Evolutionary conservation across 2,888 invertebrate genomes (phyloP).

Genomic region (Drosophila putrida): DNA sequence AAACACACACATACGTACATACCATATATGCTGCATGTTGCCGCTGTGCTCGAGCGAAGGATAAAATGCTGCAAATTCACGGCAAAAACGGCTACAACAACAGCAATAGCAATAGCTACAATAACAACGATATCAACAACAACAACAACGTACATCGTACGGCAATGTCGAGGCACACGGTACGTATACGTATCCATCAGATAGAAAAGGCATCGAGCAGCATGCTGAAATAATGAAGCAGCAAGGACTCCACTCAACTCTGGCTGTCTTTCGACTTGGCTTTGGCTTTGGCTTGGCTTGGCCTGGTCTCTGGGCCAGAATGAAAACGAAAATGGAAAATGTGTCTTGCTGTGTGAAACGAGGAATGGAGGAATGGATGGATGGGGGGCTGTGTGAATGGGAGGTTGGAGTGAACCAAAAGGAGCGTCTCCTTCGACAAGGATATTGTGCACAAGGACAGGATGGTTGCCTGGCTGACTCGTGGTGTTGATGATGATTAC

Average conservation of each 20-base stretch:
- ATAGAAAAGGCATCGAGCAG: constrained; percentile 81
- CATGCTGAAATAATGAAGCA: constrained; percentile 82
- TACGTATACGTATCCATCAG: constrained; percentile 82
- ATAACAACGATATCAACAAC: constrained; percentile 23
- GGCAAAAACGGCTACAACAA: constrained; percentile 60
- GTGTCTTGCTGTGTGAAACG: constrained; percentile 49
- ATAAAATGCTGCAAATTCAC: constrained; percentile 82
- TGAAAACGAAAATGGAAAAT: constrained; percentile 81
- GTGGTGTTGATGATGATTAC: constrained; percentile 80
- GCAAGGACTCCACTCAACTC: constrained; percentile 72
- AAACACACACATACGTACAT: constrained; percentile 39
- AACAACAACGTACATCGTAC: constrained; percentile 36
- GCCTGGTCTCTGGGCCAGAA: constrained; percentile 63
- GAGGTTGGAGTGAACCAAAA: constrained; percentile 17
- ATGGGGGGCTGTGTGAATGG: constrained; percentile 9
- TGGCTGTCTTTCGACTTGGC: constrained; percentile 43
- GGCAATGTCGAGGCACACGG: constrained; percentile 61
- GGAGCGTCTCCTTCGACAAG: constrained; percentile 64
- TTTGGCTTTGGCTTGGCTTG: constrained; percentile 49
- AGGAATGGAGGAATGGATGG: background rate
- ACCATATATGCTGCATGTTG: constrained; percentile 42
- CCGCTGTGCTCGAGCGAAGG: constrained; percentile 69
- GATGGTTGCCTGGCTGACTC: constrained; percentile 73
- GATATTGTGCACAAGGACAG: constrained; percentile 81
- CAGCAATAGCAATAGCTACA: constrained; percentile 21